A percentile compares a stretch with the other conserved stretches of the same genome.
Evolutionary conservation across 2,888 invertebrate species (phyloP).

Genomic region (Acrobasis consociella): DNA sequence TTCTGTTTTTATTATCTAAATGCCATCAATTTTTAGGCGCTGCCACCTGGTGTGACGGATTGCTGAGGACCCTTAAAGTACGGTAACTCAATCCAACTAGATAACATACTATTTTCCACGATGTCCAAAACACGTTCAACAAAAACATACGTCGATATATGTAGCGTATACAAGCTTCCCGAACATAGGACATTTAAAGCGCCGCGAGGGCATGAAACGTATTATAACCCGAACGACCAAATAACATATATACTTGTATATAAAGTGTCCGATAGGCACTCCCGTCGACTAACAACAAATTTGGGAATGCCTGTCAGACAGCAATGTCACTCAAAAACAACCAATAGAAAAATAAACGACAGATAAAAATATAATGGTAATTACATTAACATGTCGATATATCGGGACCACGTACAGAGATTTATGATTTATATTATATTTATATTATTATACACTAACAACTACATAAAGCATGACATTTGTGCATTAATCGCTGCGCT

Average conservation of each 20-base stretch:
- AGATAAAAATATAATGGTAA: constrained; percentile 37
- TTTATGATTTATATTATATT: constrained; percentile 51
- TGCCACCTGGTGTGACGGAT: too few relatives aligned
- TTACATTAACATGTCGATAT: constrained; percentile 46
- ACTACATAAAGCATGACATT: constrained; percentile 76
- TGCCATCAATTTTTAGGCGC: too few relatives aligned
- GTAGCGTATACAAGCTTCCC: constrained; percentile 33
- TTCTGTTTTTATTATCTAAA: too few relatives aligned
- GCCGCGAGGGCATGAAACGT: constrained; percentile 12
- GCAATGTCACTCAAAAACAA: constrained; percentile 29
- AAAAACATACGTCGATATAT: constrained; percentile 25
- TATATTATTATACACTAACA: constrained; percentile 64
- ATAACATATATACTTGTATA: constrained; percentile 24
- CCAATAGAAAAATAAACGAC: constrained; percentile 39
- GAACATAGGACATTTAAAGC: constrained; percentile 28
- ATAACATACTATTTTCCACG: neutral
- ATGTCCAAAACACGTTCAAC: neutral
- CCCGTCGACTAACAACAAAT: neutral
- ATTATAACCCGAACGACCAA: constrained; percentile 23
- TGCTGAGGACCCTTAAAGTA: too few relatives aligned
- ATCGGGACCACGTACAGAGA: constrained; percentile 61
- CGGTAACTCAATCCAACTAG: neutral
- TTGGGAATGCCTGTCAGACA: constrained; percentile 4
- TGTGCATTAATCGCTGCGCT: constrained; percentile 57
- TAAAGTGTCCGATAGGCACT: neutral